phyloP scores from a whole-genome alignment of 2,888 invertebrate genomes.

The Ormyrus nitidulus region DNA sequence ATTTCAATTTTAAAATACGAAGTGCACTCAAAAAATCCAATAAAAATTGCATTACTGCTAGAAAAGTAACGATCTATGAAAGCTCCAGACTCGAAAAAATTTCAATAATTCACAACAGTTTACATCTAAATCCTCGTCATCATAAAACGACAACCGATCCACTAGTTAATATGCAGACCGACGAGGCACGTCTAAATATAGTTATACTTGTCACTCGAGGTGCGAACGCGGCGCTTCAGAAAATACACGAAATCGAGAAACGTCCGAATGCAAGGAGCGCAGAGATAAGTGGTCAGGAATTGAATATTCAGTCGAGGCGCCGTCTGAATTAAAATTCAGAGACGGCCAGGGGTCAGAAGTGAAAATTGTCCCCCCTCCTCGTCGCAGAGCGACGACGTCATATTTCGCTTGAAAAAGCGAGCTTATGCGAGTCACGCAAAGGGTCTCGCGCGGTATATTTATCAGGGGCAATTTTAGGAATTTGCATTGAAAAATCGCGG shows the following conservation, averaged over 20 bases:
- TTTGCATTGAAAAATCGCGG: slow-evolving; percentile 30
- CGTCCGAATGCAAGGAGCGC: not conserved
- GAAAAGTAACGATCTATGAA: too few relatives aligned
- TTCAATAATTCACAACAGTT: too few relatives aligned
- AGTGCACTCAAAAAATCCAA: too few relatives aligned
- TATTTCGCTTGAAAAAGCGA: not conserved
- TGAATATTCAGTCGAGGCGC: slow-evolving; percentile 30
- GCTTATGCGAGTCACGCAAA: slow-evolving; percentile 27
- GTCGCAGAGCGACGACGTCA: not conserved
- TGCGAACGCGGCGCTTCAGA: too few relatives aligned
- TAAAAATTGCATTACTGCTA: too few relatives aligned
- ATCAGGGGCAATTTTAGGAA: slow-evolving; percentile 10
- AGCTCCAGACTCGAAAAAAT: too few relatives aligned
- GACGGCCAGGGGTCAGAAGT: not conserved
- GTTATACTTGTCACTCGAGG: too few relatives aligned
- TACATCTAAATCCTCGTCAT: too few relatives aligned
- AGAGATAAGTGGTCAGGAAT: slow-evolving; percentile 16
- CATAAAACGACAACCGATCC: too few relatives aligned
- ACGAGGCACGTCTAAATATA: too few relatives aligned
- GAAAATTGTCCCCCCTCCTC: not conserved
- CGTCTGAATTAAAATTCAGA: slow-evolving; percentile 29
- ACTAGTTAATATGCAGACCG: too few relatives aligned
- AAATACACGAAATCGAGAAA: not conserved
- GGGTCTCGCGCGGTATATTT: slow-evolving; percentile 17
- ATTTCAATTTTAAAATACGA: too few relatives aligned